Evolutionary conservation across 2,797 vertebrate species (phyloP).

Genomic region (Lateolabrax maculatus): DNA sequence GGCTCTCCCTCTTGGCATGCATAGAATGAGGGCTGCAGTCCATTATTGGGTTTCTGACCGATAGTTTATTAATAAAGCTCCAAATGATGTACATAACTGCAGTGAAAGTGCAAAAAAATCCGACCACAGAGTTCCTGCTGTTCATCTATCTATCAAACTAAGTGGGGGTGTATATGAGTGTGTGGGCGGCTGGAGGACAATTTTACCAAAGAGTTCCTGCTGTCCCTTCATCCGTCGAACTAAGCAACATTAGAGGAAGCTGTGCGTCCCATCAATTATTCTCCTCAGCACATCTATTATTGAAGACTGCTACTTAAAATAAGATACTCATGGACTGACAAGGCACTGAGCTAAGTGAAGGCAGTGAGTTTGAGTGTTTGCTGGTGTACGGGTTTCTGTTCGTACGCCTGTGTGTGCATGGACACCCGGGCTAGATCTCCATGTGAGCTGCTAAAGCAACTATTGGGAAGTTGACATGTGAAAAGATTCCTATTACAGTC

Average conservation of each 20-base stretch:
- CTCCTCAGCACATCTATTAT: conserved; percentile 80
- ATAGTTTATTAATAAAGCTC: conserved; percentile 50
- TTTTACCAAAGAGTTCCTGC: conserved; percentile 71
- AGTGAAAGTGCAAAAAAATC: conserved; percentile 61
- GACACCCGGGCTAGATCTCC: background rate
- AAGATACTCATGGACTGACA: conserved; percentile 79
- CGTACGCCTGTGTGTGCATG: background rate
- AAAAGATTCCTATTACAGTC: background rate
- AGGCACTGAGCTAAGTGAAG: conserved; percentile 70
- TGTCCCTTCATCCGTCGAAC: conserved; percentile 78
- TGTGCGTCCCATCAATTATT: conserved; percentile 85
- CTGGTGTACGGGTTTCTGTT: background rate
- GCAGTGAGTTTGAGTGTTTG: conserved; percentile 42
- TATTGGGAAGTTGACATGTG: background rate
- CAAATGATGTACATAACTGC: conserved; percentile 57
- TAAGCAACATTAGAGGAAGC: conserved; percentile 82
- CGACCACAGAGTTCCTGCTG: conserved; percentile 59
- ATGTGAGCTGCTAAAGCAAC: background rate
- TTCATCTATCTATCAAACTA: conserved; percentile 74
- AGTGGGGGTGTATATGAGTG: conserved; percentile 59
- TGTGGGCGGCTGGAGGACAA: conserved; percentile 54
- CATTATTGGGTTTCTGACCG: conserved; percentile 35
- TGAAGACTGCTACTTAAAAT: conserved; percentile 84
- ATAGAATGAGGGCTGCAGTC: conserved; percentile 6
- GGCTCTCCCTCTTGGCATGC: conserved; percentile 25